Evolutionary conservation across 2,797 vertebrate genomes (phyloP).

Genomic region (Coregonus suidteri): DNA sequence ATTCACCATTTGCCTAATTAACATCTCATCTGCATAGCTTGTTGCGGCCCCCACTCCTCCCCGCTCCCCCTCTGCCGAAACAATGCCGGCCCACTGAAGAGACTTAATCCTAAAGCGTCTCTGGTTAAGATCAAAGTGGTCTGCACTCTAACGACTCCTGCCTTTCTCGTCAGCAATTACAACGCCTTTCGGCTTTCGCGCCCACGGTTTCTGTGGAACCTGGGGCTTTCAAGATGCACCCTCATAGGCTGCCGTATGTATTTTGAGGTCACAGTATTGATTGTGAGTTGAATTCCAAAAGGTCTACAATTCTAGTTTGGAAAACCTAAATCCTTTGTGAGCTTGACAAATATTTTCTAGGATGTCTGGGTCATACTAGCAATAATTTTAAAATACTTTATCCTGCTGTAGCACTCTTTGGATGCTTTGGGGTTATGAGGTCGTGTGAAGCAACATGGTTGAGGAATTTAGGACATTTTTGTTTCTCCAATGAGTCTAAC

Average conservation of each 20-base stretch:
- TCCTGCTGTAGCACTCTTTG: background rate
- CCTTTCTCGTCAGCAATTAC: slow-evolving; percentile 72
- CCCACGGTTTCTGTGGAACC: slow-evolving; percentile 3
- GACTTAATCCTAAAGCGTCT: slow-evolving; percentile 87
- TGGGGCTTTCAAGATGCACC: slow-evolving; percentile 36
- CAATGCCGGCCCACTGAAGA: slow-evolving; percentile 87
- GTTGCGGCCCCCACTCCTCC: slow-evolving; percentile 76
- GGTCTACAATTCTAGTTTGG: background rate
- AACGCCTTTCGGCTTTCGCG: slow-evolving; percentile 55
- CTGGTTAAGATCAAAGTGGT: slow-evolving; percentile 82
- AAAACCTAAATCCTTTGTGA: background rate
- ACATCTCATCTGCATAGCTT: slow-evolving; percentile 98
- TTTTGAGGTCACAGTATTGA: slow-evolving; percentile 5
- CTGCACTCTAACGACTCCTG: slow-evolving; percentile 71
- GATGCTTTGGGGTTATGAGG: background rate
- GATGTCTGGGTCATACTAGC: background rate
- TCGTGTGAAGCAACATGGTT: background rate
- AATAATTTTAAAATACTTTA: background rate
- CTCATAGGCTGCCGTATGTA: slow-evolving; percentile 1
- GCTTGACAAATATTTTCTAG: background rate
- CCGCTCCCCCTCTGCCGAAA: slow-evolving; percentile 72
- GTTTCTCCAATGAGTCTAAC: background rate
- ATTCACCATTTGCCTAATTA: slow-evolving; percentile 94
- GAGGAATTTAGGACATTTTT: background rate
- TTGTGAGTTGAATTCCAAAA: background rate